These are phyloP conservation scores for Salvelinus alpinus DNA, from an alignment of 2,113 vertebrate genomes.

Conservation along the genomic window DNA sequence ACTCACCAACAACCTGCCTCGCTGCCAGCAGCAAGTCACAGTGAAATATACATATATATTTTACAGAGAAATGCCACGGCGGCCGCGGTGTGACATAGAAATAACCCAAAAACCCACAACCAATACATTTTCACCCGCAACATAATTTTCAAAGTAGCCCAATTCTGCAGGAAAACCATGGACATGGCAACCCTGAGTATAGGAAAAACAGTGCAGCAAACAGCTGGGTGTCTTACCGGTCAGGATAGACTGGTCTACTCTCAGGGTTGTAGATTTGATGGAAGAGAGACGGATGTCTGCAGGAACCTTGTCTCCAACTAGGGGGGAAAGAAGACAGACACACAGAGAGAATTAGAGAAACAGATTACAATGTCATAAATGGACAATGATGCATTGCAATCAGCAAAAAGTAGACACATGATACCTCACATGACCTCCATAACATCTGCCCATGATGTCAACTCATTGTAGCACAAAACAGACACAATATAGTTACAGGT, in stretches of 20 bases:
- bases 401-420: background rate
- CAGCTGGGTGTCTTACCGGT: conserved; percentile 80
- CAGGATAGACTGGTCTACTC: conserved; percentile 97
- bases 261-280: conserved; percentile 96
- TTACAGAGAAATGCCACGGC: too few relatives aligned
- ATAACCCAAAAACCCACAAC: background rate
- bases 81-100: too few relatives aligned
- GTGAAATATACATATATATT: too few relatives aligned
- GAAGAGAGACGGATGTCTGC: conserved; percentile 96
- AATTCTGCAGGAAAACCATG: too few relatives aligned
- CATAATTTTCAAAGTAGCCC: too few relatives aligned
- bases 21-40: too few relatives aligned
- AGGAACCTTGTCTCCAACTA: conserved; percentile 98
- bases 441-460: background rate
- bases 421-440: background rate
- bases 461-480: too few relatives aligned
- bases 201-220: background rate
- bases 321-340: conserved; percentile 27
- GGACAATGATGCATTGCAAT: background rate
- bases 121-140: too few relatives aligned
- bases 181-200: too few relatives aligned
- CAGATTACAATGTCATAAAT: background rate
- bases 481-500: too few relatives aligned
- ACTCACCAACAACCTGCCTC: too few relatives aligned
- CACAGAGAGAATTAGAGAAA: conserved; percentile 23